Evolutionary conservation across 2,888 invertebrate species (phyloP).

Genomic region (Acanthosepion esculentum): DNA sequence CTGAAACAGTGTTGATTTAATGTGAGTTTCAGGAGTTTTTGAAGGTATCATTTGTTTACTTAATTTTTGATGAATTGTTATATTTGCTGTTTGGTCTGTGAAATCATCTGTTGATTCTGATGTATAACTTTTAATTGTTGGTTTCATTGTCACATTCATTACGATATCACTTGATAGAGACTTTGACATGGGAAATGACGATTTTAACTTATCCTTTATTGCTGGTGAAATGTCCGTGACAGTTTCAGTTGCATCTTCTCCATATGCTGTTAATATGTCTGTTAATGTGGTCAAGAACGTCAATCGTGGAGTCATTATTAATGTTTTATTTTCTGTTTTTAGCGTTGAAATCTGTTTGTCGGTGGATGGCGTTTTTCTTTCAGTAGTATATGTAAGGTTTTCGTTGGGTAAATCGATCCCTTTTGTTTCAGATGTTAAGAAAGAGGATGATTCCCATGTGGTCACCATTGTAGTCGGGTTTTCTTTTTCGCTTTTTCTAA

Average conservation of each 20-base stretch:
- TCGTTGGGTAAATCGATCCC: neutral
- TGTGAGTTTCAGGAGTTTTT: neutral
- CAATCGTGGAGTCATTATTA: neutral
- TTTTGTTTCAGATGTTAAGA: neutral
- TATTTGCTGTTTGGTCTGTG: neutral
- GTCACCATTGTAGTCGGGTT: neutral
- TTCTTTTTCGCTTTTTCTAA: neutral
- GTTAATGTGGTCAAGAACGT: neutral
- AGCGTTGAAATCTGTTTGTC: neutral
- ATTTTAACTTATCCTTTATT: neutral
- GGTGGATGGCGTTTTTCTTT: neutral
- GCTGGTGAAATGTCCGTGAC: neutral
- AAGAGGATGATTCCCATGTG: neutral
- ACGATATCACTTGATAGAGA: neutral
- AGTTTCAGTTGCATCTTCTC: neutral
- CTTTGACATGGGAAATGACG: neutral
- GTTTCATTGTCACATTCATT: neutral
- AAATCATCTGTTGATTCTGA: neutral
- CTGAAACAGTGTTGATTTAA: too few species aligned
- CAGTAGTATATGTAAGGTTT: neutral
- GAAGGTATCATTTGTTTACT: neutral
- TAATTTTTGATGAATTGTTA: neutral
- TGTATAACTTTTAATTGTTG: neutral
- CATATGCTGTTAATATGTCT: neutral
- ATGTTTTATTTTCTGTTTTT: neutral